Evolutionary conservation across 2,113 vertebrate genomes (phyloP).

Genomic region (Chaetorhynchus papuensis): DNA sequence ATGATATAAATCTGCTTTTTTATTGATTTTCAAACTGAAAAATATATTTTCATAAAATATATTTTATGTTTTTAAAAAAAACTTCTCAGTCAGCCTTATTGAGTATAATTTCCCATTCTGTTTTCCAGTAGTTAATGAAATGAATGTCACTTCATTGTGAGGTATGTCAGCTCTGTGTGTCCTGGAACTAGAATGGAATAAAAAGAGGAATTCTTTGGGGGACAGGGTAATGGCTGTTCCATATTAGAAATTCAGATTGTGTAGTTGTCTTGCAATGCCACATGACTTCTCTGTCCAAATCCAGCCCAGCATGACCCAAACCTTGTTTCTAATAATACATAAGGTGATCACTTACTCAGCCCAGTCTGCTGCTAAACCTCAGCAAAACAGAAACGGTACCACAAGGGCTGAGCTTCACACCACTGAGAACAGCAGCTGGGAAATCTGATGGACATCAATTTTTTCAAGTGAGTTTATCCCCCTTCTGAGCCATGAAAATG

Average conservation of each 20-base stretch:
- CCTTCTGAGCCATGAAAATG: neutral
- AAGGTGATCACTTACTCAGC: neutral
- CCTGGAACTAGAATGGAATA: neutral
- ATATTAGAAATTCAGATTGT: neutral
- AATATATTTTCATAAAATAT: too few species aligned
- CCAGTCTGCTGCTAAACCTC: neutral
- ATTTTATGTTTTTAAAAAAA: neutral
- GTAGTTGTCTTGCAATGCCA: neutral
- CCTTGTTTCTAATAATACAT: neutral
- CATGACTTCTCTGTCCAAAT: neutral
- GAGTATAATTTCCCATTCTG: neutral
- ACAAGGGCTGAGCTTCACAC: neutral
- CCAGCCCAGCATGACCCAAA: neutral
- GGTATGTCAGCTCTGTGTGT: neutral
- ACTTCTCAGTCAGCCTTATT: neutral
- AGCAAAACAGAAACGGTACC: rapidly evolving
- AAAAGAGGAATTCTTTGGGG: neutral
- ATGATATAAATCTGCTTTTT: neutral
- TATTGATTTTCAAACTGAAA: neutral
- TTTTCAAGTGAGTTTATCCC: neutral
- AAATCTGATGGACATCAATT: neutral
- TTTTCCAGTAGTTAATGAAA: neutral
- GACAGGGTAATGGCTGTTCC: neutral
- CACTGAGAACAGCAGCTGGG: neutral
- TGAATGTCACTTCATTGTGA: neutral